Percentiles rank a stretch among this genome's conserved stretches.
These are phyloP conservation scores for Oopsacas minuta DNA, from an alignment of 37 sponge, comb jelly and placozoan genomes.

Conservation along the genomic window DNA sequence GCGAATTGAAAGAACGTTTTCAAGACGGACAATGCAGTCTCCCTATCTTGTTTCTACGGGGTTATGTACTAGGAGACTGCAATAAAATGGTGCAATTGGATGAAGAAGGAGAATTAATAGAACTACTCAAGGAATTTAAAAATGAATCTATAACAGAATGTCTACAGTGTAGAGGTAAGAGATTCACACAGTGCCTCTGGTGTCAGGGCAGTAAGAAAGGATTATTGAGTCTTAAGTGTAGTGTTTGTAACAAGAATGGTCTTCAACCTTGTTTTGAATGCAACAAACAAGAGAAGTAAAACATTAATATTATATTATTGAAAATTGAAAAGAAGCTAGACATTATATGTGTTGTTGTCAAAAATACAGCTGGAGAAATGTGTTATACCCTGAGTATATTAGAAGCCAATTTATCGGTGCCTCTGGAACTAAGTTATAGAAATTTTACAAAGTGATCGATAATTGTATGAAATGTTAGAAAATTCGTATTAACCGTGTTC, in stretches of 20 bases:
- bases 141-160: conserved; percentile 24
- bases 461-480: no score
- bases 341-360: no score
- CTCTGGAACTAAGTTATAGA: no score
- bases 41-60: background rate
- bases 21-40: background rate
- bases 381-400: no score
- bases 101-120: background rate
- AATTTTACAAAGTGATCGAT: no score
- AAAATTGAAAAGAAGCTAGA: no score
- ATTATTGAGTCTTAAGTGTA: conserved; percentile 46
- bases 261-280: conserved; percentile 55
- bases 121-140: background rate
- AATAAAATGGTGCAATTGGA: background rate
- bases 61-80: background rate
- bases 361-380: no score
- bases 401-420: no score
- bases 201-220: conserved; percentile 66
- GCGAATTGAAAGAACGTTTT: conserved; percentile 51
- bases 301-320: no score
- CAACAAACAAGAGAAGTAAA: background rate
- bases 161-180: conserved; percentile 30
- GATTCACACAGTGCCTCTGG: conserved; percentile 51
- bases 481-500: no score
- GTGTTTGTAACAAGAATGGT: conserved; percentile 55